phyloP scores from a whole-genome alignment of 2,888 invertebrate species.

The Rhagophthalmus giganteus region DNA sequence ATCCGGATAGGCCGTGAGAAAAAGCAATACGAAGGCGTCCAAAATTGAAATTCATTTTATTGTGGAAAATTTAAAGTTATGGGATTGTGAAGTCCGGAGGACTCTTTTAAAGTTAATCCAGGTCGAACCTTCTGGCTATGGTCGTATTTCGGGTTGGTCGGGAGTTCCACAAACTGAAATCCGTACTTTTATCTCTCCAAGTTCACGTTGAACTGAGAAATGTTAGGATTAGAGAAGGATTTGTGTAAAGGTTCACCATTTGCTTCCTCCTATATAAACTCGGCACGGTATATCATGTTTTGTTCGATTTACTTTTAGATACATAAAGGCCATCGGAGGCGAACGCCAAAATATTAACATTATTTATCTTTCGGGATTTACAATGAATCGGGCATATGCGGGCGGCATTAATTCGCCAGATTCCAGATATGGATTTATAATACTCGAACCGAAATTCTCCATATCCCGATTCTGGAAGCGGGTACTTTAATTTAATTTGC shows the following conservation, averaged over 20 bases:
- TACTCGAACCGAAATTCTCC: conserved; percentile 5
- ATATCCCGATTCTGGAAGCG: conserved; percentile 7
- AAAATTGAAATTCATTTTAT: conserved; percentile 9
- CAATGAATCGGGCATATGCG: neutral
- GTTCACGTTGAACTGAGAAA: conserved; percentile 42
- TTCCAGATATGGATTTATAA: conserved; percentile 8
- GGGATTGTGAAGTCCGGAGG: conserved; percentile 13
- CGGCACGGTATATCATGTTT: conserved; percentile 34
- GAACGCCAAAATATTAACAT: conserved; percentile 14
- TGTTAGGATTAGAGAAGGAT: conserved; percentile 41
- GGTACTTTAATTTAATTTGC: conserved; percentile 14
- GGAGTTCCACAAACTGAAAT: conserved; percentile 33
- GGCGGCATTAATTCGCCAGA: conserved; percentile 1
- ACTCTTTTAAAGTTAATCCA: conserved; percentile 31
- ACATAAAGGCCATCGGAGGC: conserved; percentile 12
- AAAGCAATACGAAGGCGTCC: neutral
- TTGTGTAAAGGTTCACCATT: conserved; percentile 38
- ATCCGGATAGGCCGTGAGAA: no score
- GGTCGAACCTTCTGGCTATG: conserved; percentile 30
- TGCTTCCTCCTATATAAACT: conserved; percentile 33
- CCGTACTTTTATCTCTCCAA: conserved; percentile 39
- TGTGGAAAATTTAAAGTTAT: conserved; percentile 10
- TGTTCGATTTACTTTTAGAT: conserved; percentile 30
- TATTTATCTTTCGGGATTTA: conserved; percentile 9
- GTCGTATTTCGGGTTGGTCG: conserved; percentile 24